Base-by-base conservation (phyloP, 2,113 vertebrate genomes). In the Rana temporaria region DNA sequence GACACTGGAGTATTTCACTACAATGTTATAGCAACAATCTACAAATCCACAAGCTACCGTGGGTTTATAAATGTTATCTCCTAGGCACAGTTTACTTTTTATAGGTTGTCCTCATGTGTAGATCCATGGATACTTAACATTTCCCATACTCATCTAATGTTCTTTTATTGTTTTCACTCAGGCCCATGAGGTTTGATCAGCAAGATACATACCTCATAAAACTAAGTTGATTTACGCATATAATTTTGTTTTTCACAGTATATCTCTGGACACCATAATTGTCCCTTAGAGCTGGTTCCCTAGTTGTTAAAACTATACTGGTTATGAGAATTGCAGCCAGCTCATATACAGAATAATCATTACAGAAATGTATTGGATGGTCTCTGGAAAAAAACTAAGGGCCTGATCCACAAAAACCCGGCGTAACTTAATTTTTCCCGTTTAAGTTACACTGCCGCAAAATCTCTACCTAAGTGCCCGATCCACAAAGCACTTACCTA, bases 241-340 rank as follows among this genome's bases (percentile, higher is more conserved):
- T 74, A 74, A 74, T 74, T 60, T 60, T 22, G 71, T 74, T 59
- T 74, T 73, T 24, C 55, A 32, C 55, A 59, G 32, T 38, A 59
- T 38, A 60, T 22, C 32, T 19, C 71, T 12, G 19, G 7, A 16
- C 16, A 20, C 26, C 1, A 42, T 42, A 60, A 74, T 74, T 26
- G 9, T 20, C n/a, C 72, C 30, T 20, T 32, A 1, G 55, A 42
- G 30, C 20, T 60, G n/a, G 38, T 75, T 22, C 14, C 59, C 57
- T 5, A 62, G 19, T 60, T 60, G 59, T 14, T 16, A 8, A 60
- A 38, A 15, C 30, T 48, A 48, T 48, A 6, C 42, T 48, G 20
- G 30, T 60, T 20, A 75, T 12, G 14, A 75, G 20, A 73, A n/a
- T 4, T 62, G 11, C 19, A 59, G 9, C 16, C 30, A 56, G 6